These are phyloP conservation scores for Chalcosyrphus nemorum DNA, from an alignment of 2,888 invertebrate genomes.

Conservation along the genomic window DNA sequence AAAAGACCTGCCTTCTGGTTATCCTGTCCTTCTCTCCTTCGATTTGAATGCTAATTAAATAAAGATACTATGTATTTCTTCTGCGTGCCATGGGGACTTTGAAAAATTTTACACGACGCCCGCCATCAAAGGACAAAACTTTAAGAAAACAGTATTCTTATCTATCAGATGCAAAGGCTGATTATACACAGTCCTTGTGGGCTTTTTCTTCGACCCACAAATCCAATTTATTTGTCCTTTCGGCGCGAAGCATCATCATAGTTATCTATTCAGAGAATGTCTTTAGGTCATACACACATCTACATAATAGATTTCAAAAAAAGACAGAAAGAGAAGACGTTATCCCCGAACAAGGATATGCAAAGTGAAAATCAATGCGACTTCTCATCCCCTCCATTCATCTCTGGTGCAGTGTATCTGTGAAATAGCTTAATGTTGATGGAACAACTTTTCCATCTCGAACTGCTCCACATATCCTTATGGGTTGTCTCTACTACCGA, in stretches of 20 bases:
- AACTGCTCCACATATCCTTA: constrained; percentile 15
- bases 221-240: constrained; percentile 23
- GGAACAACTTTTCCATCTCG: constrained; percentile 32
- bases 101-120: background rate
- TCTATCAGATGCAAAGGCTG: constrained; percentile 7
- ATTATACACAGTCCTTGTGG: constrained; percentile 10
- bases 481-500: background rate
- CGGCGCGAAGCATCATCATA: constrained; percentile 3
- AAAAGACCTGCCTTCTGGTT: too few relatives aligned
- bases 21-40: too few relatives aligned
- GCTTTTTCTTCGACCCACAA: constrained; percentile 25
- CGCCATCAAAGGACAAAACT: background rate
- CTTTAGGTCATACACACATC: constrained; percentile 13
- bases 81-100: background rate
- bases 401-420: constrained; percentile 2
- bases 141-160: too few relatives aligned
- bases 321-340: background rate
- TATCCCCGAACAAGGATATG: constrained; percentile 29
- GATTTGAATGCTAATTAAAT: background rate
- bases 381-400: background rate
- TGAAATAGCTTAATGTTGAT: constrained; percentile 54
- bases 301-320: constrained; percentile 6
- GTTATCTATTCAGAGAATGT: constrained; percentile 32
- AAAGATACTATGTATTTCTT: too few relatives aligned
- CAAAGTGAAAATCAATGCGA: constrained; percentile 57